These are phyloP conservation scores for Mythimna impura DNA, from an alignment of 2,888 invertebrate genomes.

Conservation along the genomic window DNA sequence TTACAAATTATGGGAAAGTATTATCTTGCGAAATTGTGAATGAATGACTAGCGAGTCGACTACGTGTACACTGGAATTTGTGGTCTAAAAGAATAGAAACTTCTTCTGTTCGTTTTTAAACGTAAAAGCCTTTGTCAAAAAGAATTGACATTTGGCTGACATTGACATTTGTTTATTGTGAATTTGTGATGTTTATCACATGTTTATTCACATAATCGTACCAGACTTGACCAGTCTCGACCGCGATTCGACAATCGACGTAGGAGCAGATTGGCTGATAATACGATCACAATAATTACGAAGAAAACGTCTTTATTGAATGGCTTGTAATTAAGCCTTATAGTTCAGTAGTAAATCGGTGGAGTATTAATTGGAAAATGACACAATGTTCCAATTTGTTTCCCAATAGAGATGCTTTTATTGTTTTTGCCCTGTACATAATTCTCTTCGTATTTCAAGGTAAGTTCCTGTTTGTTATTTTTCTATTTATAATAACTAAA, in stretches of 20 bases:
- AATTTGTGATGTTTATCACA: too few species aligned
- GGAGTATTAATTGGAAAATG: slow-evolving; percentile 72
- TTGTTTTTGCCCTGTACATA: slow-evolving; percentile 96
- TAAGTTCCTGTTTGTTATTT: slow-evolving; percentile 79
- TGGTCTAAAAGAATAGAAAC: too few species aligned
- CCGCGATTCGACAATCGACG: too few species aligned
- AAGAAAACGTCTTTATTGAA: slow-evolving; percentile 3
- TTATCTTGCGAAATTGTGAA: too few species aligned
- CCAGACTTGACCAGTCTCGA: not conserved
- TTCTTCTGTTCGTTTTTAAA: not conserved
- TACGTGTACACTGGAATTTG: too few species aligned
- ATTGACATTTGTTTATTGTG: slow-evolving; percentile 10
- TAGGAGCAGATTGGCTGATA: slow-evolving; percentile 12
- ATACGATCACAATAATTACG: slow-evolving; percentile 1
- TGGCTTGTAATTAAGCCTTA: slow-evolving; percentile 1
- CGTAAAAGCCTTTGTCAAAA: not conserved
- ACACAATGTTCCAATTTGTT: slow-evolving; percentile 93
- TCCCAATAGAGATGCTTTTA: slow-evolving; percentile 94
- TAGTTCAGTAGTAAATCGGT: slow-evolving; percentile 6
- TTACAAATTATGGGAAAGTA: too few species aligned
- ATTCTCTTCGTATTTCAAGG: slow-evolving; percentile 97
- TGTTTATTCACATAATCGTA: not conserved
- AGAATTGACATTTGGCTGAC: not conserved
- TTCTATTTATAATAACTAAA: not conserved
- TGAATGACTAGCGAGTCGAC: too few species aligned